A percentile compares a stretch with the other conserved stretches of the same genome.
Evolutionary conservation across 2,113 vertebrate genomes (phyloP).

Genomic region (Irena cyanogastra): DNA sequence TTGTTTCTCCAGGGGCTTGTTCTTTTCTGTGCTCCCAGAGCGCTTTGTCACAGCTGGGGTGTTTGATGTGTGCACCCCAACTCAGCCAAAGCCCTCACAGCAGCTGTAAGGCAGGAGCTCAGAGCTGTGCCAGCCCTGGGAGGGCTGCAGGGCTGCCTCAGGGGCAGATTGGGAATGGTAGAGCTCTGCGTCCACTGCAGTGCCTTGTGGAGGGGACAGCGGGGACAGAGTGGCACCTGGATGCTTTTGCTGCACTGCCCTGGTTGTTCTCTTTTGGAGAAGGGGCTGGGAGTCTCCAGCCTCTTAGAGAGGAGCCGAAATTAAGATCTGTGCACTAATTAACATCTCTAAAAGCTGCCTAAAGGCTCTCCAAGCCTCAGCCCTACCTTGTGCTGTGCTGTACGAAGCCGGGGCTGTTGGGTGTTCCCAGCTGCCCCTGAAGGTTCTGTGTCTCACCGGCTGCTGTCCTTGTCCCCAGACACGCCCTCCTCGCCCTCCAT

Average conservation of each 20-base stretch:
- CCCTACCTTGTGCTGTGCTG: not conserved
- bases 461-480: slow-evolving; percentile 70
- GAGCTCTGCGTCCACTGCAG: not conserved
- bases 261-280: not conserved
- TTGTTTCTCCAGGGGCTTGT: not conserved
- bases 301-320: not conserved
- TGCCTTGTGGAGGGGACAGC: not conserved
- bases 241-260: not conserved
- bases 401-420: not conserved
- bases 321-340: not conserved
- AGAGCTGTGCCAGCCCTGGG: not conserved
- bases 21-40: not conserved
- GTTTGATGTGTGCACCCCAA: not conserved
- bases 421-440: not conserved
- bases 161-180: not conserved
- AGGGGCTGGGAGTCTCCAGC: not conserved
- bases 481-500: slow-evolving; percentile 90
- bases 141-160: not conserved
- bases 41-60: not conserved
- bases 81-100: too few relatives aligned
- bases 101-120: accelerated
- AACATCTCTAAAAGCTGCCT: not conserved
- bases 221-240: not conserved
- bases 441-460: not conserved
- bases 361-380: accelerated